These are phyloP conservation scores for Argyresthia goedartella DNA, from an alignment of 2,888 invertebrate genomes.

Conservation along the genomic window DNA sequence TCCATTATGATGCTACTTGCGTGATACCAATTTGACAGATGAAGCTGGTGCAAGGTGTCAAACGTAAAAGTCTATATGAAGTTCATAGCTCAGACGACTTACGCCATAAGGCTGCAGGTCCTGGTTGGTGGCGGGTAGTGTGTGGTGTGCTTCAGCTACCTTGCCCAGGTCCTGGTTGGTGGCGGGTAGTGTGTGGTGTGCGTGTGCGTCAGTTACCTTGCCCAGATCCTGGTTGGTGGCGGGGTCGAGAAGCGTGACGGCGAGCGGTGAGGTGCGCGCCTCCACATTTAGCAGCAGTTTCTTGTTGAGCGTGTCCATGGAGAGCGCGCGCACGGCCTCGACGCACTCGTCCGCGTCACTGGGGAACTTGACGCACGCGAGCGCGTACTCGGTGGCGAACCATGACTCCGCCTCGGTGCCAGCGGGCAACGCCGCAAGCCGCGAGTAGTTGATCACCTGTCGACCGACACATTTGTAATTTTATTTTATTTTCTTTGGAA, in stretches of 20 bases:
- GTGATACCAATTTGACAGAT: too few relatives aligned
- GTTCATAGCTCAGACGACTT: too few relatives aligned
- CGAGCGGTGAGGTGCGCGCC: slow-evolving; percentile 73
- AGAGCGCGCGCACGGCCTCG: slow-evolving; percentile 79
- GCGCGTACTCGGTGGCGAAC: slow-evolving; percentile 87
- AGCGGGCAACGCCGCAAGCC: slow-evolving; percentile 87
- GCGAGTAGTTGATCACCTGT: slow-evolving; percentile 73
- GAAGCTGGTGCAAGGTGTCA: too few relatives aligned
- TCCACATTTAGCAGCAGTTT: slow-evolving; percentile 88
- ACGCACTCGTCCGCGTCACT: slow-evolving; percentile 87
- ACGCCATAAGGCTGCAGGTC: too few relatives aligned
- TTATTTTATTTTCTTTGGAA: too few relatives aligned
- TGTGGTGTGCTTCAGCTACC: too few relatives aligned
- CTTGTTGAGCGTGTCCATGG: slow-evolving; percentile 75
- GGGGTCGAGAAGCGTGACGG: slow-evolving; percentile 67
- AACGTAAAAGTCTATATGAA: too few relatives aligned
- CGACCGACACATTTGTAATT: slow-evolving; percentile 8
- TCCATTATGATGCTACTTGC: too few relatives aligned
- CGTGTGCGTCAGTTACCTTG: slow-evolving; percentile 46
- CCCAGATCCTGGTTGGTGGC: slow-evolving; percentile 63
- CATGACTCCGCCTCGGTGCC: slow-evolving; percentile 77
- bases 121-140: too few relatives aligned
- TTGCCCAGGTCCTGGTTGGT: too few relatives aligned
- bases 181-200: too few relatives aligned
- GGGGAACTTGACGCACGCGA: slow-evolving; percentile 89